A percentile compares a stretch with the other conserved stretches of the same genome.
These are phyloP conservation scores for Tipula vernalis DNA, from an alignment of 2,888 invertebrate species.

Conservation along the genomic window DNA sequence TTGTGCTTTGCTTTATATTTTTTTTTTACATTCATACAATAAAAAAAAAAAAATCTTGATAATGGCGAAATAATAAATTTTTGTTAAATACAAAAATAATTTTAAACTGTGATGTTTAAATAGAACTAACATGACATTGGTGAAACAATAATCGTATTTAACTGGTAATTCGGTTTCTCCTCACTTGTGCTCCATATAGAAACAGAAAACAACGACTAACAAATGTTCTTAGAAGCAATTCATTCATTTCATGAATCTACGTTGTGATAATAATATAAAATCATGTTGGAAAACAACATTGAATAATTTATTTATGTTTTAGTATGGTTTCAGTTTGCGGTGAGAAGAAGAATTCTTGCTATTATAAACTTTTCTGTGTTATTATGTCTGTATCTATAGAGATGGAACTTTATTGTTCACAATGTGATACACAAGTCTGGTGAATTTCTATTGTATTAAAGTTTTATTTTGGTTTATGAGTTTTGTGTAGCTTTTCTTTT, in stretches of 20 bases:
- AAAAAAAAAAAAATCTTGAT: not conserved
- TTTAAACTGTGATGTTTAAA: not conserved
- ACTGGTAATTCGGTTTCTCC: not conserved
- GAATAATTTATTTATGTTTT: not conserved
- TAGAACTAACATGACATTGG: not conserved
- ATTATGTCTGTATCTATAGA: not conserved
- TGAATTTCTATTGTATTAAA: not conserved
- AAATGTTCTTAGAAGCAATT: not conserved
- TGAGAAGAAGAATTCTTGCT: not conserved
- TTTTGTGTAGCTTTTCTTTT: not conserved
- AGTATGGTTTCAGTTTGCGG: not conserved
- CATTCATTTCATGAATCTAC: not conserved
- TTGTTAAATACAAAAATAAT: not conserved
- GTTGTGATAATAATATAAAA: not conserved
- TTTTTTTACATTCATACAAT: not conserved
- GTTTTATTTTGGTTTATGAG: not conserved
- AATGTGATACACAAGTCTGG: not conserved
- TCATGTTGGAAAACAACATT: not conserved
- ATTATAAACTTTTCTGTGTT: not conserved
- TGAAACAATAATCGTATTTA: not conserved
- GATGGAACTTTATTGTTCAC: not conserved
- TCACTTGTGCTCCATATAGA: not conserved
- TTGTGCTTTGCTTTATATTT: not conserved
- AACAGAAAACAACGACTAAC: not conserved
- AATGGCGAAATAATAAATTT: not conserved